Base-by-base conservation (phyloP, 2,797 vertebrate genomes). In the Pangasius krempfi region DNA sequence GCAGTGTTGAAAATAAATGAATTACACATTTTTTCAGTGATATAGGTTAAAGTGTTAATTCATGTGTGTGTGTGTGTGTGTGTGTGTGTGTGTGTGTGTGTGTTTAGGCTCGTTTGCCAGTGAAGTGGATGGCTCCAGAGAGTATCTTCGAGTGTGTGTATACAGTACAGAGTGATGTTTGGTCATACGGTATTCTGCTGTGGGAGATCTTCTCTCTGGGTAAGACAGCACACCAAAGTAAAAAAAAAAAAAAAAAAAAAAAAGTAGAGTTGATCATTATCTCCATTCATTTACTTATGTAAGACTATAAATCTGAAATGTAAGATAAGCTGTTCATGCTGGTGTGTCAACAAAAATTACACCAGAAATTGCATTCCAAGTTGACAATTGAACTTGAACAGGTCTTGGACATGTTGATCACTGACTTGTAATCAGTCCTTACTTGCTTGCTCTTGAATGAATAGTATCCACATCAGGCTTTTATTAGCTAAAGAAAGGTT, bases 151-250 rank as follows among this genome's bases (percentile, higher is more conserved):
- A 99, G 87, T 99, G 98, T 16, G 93, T 99, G 89, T 99, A 99
- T 95, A 99, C 99, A 0, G 96, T 98, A 87, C 99, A 99, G 96
- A 99, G 98, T 0, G 98, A 99, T 1, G 98, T 99, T 91, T 99
- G 98, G 98, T 99, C 98, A 68, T 99, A 99, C 0, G 99, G 98
- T 80, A 99, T 99, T 94, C 96, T 99, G 5, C 96, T 99, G 88
- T 99, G 99, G 99, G 99, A 99, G 94, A 99, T 99, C 93, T 99
- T 99, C 94, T 98, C 98, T n/a, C 95, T 99, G 12, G 99, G 99
- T 99, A 92, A 95, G 95, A 86, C n/a, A 50, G 10, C 30, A 85
- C 58, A 37, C 4, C 22, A 30, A 5, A 30, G 3, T 12, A 73
- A 16, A 33, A 54, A 40, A 3, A 25, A 27, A 60, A 22, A n/a